Evolutionary conservation across 2,797 vertebrate species (phyloP), one percentile per base, ranked within the genome.

Genomic region (Benthosema pterotum): DNA sequence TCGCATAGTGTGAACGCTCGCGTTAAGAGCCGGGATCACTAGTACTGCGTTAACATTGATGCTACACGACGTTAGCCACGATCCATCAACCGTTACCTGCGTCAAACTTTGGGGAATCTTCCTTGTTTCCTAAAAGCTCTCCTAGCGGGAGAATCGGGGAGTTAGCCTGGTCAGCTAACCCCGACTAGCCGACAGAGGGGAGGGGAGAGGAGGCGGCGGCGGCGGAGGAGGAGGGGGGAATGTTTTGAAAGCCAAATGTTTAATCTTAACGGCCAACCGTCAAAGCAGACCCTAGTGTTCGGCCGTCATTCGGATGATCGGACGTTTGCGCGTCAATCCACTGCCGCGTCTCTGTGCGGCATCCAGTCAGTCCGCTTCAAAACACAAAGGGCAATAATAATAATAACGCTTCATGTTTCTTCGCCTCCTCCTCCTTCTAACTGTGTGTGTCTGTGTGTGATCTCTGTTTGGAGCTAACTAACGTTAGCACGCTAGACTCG

Each of bases 311-410:
- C 12, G 48, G 79, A 66, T 19, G 79, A 66, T 19, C 38, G 8
- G 25, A 19, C n/a, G n/a, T 7, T 19, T 15, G 14, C 1, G 38
- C 22, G 55, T 17, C 52, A 55, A 51, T 56, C 63, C 65, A 66
- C 65, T 62, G 52, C 38, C 1, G 77, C 56, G 42, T 67, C 63
- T 67, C 51, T 52, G 64, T 79, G 84, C 80, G 32, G 32, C 32
- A 9, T 38, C 32, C 80, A 73, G 81, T 77, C 74, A 75, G 81
- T 69, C 82, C 74, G 77, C 64, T 78, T 84, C 80, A 90, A 91
- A 83, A 91, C 32, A 93, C 91, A 94, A 93, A 93, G 92, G 82
- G 91, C 90, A 89, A 91, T 87, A 38, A 38, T 81, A 92, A 88
- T 87, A 38, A 38, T 81, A 92, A 88, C 84, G 91, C 90, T 86